Conservation (phyloP, 1,140 invertebrate species). For the Homalodisca vitripennis region DNA sequence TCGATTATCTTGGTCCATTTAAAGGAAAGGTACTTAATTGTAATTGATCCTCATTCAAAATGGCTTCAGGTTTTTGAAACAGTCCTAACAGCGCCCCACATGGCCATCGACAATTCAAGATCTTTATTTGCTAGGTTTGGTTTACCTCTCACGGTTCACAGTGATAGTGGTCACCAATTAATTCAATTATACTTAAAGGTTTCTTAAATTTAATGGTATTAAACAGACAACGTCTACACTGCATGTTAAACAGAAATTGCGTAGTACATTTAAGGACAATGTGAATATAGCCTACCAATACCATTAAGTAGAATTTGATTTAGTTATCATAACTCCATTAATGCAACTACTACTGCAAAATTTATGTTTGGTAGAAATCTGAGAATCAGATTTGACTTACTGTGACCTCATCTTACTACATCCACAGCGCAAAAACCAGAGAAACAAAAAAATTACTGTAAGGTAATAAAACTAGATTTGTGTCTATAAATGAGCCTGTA, state of each 20-base stretch:
- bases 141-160: neutral
- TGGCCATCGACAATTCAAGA: neutral
- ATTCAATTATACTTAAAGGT: conserved; percentile 40
- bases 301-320: conserved; percentile 6
- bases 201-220: conserved; percentile 43
- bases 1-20: conserved; percentile 24
- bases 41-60: conserved; percentile 26
- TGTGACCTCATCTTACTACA: neutral
- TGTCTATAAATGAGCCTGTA: neutral
- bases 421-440: neutral
- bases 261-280: neutral
- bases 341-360: conserved; percentile 6
- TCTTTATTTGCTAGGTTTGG: conserved; percentile 2
- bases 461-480: conserved; percentile 4
- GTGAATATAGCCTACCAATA: neutral
- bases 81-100: neutral
- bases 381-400: conserved; percentile 12
- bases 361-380: conserved; percentile 4
- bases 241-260: conserved; percentile 37
- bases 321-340: neutral
- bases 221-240: conserved; percentile 41
- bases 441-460: neutral
- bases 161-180: conserved; percentile 13
- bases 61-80: conserved; percentile 24
- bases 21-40: neutral